These are phyloP conservation scores for Keiferia lycopersicella DNA, from an alignment of 2,888 invertebrate species.

Conservation along the genomic window DNA sequence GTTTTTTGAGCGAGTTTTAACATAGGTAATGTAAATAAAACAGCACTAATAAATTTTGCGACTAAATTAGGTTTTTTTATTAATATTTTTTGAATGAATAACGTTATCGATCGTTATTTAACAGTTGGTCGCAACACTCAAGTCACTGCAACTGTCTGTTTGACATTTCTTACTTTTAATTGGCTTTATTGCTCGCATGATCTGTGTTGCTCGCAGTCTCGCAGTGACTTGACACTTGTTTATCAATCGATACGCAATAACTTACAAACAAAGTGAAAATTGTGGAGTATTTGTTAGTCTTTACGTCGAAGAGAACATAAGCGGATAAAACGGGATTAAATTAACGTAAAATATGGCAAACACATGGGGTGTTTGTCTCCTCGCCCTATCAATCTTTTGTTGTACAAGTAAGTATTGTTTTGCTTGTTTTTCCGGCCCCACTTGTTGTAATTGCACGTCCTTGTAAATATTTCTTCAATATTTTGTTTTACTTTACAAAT, in stretches of 20 bases:
- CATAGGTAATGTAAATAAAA: no score
- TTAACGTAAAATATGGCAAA: constrained; percentile 63
- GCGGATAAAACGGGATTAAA: constrained; percentile 46
- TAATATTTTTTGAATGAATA: not conserved
- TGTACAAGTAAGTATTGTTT: constrained; percentile 62
- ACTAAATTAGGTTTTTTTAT: not conserved
- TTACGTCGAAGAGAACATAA: constrained; percentile 48
- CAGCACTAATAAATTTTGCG: no score
- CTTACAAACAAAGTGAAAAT: constrained; percentile 68
- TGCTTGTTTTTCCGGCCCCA: constrained; percentile 31
- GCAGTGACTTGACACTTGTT: constrained; percentile 62
- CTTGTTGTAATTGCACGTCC: constrained; percentile 36
- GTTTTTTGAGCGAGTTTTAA: no score
- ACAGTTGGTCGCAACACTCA: not conserved
- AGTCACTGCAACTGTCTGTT: not conserved
- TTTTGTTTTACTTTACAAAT: constrained; percentile 11
- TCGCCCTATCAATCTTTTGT: constrained; percentile 58
- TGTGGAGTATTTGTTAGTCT: constrained; percentile 56
- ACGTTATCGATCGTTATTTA: not conserved
- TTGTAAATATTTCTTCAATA: constrained; percentile 38
- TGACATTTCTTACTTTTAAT: constrained; percentile 5
- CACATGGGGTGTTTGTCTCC: constrained; percentile 69
- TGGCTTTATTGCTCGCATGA: no score
- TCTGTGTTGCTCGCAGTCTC: no score
- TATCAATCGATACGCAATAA: constrained; percentile 65